Percentiles rank a stretch among this genome's conserved stretches.
Conservation (phyloP, 2,888 invertebrate species). For the Keiferia lycopersicella region DNA sequence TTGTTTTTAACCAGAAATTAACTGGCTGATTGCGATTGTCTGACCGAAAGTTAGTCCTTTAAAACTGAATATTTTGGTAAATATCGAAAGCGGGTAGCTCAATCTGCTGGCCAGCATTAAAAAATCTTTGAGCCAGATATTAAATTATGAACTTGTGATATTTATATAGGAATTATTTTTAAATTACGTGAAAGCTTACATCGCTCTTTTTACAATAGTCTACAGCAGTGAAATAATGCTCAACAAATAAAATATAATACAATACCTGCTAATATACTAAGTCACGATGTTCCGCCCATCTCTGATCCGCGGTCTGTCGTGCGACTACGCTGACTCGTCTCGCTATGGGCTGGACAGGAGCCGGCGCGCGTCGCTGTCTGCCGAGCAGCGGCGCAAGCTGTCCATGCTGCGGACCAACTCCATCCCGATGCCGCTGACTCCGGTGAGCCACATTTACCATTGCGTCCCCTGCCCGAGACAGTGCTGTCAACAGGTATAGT, state of each 20-base stretch:
- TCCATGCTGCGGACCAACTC: conserved; percentile 66
- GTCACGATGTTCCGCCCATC: conserved; percentile 65
- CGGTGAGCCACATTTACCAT: conserved; percentile 82
- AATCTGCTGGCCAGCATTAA: no score
- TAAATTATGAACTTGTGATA: no score
- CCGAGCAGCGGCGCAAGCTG: conserved; percentile 70
- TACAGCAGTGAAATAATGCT: neutral
- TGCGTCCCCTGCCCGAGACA: conserved; percentile 79
- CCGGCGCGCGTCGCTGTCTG: conserved; percentile 71
- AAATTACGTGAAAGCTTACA: neutral
- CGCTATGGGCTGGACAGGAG: conserved; percentile 71
- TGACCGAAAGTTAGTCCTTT: no score
- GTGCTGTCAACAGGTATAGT: conserved; percentile 77
- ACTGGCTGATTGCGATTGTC: no score
- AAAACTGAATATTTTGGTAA: no score
- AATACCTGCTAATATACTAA: neutral
- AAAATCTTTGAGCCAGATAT: neutral
- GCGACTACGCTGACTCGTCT: conserved; percentile 62
- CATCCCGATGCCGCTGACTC: conserved; percentile 67
- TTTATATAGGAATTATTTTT: no score
- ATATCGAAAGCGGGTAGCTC: no score
- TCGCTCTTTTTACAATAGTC: neutral
- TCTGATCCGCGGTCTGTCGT: conserved; percentile 61
- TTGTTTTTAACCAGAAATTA: no score
- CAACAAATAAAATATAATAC: neutral